These are phyloP conservation scores for Sapajus apella DNA, from an alignment of 2,113 vertebrate genomes.

Conservation along the genomic window DNA sequence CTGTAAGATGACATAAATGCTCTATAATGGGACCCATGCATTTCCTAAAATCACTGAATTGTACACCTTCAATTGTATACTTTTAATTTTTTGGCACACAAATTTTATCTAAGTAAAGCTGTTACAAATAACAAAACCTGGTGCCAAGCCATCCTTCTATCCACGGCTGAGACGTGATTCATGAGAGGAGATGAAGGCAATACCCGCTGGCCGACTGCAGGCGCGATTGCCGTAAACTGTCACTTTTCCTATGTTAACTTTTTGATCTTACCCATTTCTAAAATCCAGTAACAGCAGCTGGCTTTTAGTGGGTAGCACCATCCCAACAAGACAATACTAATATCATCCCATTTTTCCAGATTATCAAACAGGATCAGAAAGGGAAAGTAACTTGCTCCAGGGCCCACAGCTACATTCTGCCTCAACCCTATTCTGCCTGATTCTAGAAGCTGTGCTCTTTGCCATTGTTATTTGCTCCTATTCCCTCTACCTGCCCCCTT, in stretches of 20 bases:
- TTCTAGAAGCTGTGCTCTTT: neutral
- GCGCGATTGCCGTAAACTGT: neutral
- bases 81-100: neutral
- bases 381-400: neutral
- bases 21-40: neutral
- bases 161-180: neutral
- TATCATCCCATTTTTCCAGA: neutral
- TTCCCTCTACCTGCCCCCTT: accelerated
- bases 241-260: neutral
- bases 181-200: neutral
- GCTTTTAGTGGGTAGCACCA: neutral
- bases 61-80: neutral
- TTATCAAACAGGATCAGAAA: neutral
- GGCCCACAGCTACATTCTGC: neutral
- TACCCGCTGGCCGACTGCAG: neutral
- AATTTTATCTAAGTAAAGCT: neutral
- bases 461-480: neutral
- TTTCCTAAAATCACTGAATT: neutral
- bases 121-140: neutral
- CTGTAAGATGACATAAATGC: neutral
- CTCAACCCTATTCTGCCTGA: neutral
- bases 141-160: neutral
- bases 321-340: neutral
- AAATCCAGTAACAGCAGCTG: neutral
- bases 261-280: neutral